Conservation (phyloP, 2,113 vertebrate species). For the Bubo bubo region DNA sequence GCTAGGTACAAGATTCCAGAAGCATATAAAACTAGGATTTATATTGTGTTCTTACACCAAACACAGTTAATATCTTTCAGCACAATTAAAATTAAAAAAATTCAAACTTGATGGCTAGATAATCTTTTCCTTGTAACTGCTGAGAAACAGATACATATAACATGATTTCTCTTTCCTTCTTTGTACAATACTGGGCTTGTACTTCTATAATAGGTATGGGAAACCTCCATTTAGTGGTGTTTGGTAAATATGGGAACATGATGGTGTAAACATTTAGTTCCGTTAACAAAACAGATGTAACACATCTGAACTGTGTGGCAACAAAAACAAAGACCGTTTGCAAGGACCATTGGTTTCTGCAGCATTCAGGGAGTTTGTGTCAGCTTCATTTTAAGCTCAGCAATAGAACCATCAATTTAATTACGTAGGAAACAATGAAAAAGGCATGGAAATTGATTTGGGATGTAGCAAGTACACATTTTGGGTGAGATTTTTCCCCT, state of each 20-base stretch:
- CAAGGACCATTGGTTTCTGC: neutral
- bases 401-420: neutral
- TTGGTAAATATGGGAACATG: neutral
- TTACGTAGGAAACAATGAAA: neutral
- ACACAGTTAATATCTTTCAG: neutral
- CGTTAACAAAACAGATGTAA: neutral
- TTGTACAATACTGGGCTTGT: neutral
- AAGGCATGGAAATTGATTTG: neutral
- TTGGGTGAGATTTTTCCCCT: neutral
- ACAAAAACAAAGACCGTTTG: neutral
- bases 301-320: neutral
- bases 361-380: neutral
- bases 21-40: neutral
- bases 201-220: neutral
- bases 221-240: neutral
- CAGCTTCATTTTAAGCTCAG: conserved; percentile 7
- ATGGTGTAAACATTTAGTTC: neutral
- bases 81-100: neutral
- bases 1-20: neutral
- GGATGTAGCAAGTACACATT: neutral
- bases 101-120: rapidly evolving
- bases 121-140: neutral
- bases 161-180: neutral
- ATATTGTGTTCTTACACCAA: neutral
- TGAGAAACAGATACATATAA: neutral